phyloP scores from a whole-genome alignment of 2,888 invertebrate genomes.

The Ceramica pisi region DNA sequence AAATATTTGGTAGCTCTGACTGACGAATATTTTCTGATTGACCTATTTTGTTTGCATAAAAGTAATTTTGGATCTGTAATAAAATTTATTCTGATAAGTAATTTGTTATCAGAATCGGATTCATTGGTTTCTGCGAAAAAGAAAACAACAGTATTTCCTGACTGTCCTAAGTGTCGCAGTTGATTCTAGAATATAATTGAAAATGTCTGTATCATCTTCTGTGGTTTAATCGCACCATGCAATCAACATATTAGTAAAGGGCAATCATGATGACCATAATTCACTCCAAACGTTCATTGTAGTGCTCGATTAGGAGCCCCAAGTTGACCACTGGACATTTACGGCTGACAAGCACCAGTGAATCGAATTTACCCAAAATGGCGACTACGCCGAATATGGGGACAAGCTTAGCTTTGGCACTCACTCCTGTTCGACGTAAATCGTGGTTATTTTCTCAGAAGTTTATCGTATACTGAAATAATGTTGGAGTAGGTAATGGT shows the following conservation, averaged over 20 bases:
- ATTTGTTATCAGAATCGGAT: not conserved
- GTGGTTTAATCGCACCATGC: not conserved
- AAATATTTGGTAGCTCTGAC: conserved; percentile 3
- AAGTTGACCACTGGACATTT: conserved; percentile 24
- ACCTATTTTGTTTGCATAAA: not conserved
- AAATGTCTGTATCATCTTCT: not conserved
- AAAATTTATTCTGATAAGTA: no score
- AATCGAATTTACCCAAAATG: conserved; percentile 44
- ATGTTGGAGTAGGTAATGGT: conserved; percentile 49
- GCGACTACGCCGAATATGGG: conserved; percentile 33
- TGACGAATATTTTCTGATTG: conserved; percentile 21
- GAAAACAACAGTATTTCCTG: not conserved
- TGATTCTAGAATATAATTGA: not conserved
- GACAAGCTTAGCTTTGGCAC: conserved; percentile 1
- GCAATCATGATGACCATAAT: conserved; percentile 9
- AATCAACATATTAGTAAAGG: not conserved
- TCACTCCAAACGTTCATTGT: conserved; percentile 33
- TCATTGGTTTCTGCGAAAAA: not conserved
- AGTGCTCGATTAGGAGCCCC: conserved; percentile 33
- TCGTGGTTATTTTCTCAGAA: conserved; percentile 28
- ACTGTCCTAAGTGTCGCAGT: not conserved
- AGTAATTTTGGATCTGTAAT: not conserved
- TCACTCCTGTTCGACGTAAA: conserved; percentile 9
- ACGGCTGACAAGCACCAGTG: conserved; percentile 14
- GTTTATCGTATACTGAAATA: conserved; percentile 17